These are phyloP conservation scores for Drosophila ezoana DNA, from an alignment of 2,888 invertebrate species.

Conservation along the genomic window DNA sequence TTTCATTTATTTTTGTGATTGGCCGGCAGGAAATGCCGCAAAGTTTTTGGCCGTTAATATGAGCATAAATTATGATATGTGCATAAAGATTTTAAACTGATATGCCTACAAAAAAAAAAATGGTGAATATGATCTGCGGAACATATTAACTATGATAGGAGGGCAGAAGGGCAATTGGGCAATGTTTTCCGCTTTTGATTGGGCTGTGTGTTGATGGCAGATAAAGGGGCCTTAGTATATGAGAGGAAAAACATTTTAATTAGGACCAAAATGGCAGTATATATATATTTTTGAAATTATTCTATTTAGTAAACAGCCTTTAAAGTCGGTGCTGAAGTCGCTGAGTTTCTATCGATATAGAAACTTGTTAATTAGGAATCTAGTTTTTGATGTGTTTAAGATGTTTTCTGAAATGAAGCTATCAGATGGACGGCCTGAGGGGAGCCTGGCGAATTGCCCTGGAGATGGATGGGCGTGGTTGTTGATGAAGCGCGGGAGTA, in stretches of 20 bases:
- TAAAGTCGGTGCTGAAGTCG: no score
- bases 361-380: no score
- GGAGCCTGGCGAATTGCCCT: no score
- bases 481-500: no score
- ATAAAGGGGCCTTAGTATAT: neutral
- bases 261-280: neutral
- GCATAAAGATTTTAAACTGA: constrained; percentile 35
- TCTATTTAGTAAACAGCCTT: no score
- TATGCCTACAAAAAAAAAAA: constrained; percentile 22
- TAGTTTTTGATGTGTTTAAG: no score
- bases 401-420: no score
- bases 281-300: neutral
- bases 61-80: constrained; percentile 51
- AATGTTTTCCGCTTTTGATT: constrained; percentile 38
- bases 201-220: constrained; percentile 4
- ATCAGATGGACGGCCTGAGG: no score
- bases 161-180: constrained; percentile 6
- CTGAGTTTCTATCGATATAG: no score
- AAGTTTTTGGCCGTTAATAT: constrained; percentile 29
- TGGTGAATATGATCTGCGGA: neutral
- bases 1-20: constrained; percentile 65
- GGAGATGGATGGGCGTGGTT: no score
- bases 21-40: constrained; percentile 55
- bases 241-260: no score
- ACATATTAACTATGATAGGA: constrained; percentile 1